Evolutionary conservation across 2,113 vertebrate genomes (phyloP).

Genomic region (Trematocara nigrifrons): DNA sequence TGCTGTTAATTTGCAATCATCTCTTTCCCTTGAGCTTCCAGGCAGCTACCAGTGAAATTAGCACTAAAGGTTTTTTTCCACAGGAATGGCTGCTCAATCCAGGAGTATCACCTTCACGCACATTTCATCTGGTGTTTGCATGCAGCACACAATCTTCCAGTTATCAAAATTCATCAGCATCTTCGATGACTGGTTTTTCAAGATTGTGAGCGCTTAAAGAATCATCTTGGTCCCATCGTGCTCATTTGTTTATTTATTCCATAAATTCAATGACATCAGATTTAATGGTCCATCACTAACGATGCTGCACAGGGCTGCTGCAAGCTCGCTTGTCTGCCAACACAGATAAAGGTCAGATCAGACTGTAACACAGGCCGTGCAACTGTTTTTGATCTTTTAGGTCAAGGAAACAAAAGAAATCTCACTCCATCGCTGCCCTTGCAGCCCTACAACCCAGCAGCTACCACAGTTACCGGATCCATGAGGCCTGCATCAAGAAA

Average conservation of each 20-base stretch:
- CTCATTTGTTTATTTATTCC: neutral
- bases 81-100: constrained; percentile 31
- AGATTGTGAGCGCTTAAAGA: constrained; percentile 24
- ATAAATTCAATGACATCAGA: neutral
- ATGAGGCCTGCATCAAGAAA: constrained; percentile 35
- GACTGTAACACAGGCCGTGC: neutral
- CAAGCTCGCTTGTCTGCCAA: neutral
- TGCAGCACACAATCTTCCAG: constrained; percentile 29
- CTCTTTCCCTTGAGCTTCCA: neutral
- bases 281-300: constrained; percentile 33
- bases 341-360: neutral
- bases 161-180: constrained; percentile 2
- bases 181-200: constrained; percentile 10
- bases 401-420: constrained; percentile 45
- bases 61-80: neutral
- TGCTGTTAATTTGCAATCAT: neutral
- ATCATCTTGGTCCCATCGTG: neutral
- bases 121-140: constrained; percentile 26
- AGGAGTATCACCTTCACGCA: neutral
- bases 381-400: constrained; percentile 65
- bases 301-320: constrained; percentile 21
- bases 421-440: constrained; percentile 17
- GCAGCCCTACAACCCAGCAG: constrained; percentile 26
- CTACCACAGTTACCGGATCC: constrained; percentile 22
- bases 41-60: neutral